These are phyloP conservation scores for Drosophila mettleri DNA, from an alignment of 2,888 invertebrate genomes.

Conservation along the genomic window DNA sequence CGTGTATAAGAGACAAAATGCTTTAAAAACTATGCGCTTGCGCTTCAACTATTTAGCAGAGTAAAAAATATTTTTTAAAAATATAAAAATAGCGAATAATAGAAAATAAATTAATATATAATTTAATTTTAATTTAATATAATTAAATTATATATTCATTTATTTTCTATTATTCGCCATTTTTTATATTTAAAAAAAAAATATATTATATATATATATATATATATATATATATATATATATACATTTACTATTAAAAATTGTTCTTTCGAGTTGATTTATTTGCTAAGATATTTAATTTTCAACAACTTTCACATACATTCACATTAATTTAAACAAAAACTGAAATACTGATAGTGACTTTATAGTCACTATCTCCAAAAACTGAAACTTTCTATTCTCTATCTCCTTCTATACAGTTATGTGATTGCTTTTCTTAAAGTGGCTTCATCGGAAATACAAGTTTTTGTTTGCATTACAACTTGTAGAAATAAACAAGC, in stretches of 20 bases:
- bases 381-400: background rate
- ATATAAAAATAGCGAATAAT: background rate
- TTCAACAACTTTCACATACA: too few relatives aligned
- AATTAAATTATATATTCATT: too few relatives aligned
- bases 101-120: background rate
- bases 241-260: too few relatives aligned
- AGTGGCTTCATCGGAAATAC: conserved; percentile 10
- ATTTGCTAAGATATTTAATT: too few relatives aligned
- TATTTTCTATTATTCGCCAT: too few relatives aligned
- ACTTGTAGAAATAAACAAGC: conserved; percentile 29
- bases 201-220: too few relatives aligned
- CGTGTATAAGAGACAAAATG: conserved; percentile 30
- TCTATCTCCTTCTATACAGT: background rate
- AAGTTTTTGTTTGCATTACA: conserved; percentile 31
- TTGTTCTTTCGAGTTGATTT: too few relatives aligned
- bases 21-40: conserved; percentile 46
- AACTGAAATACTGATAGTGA: too few relatives aligned
- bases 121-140: background rate
- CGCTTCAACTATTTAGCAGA: conserved; percentile 12
- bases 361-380: too few relatives aligned
- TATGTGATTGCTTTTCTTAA: background rate
- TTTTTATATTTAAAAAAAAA: too few relatives aligned
- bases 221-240: too few relatives aligned
- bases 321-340: too few relatives aligned
- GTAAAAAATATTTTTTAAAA: background rate